Evolutionary conservation across 2,113 vertebrate genomes (phyloP), one percentile per base, ranked within the genome.

Genomic region (Butorides virescens): DNA sequence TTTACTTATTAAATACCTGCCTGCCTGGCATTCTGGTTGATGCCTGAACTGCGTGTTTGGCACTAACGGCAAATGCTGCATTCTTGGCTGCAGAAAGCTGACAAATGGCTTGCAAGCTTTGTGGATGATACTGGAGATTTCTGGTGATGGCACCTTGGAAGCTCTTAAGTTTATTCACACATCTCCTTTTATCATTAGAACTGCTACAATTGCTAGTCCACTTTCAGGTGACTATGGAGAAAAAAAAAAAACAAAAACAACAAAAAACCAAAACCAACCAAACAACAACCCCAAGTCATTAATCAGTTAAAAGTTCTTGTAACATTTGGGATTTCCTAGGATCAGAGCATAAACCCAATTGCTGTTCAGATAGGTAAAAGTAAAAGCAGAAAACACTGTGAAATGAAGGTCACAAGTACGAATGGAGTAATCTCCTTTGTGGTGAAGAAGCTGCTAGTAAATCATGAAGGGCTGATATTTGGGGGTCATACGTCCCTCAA

Each of bases 401-500:
- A 62, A 55, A 46, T 59, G 34, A 63, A 55, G 19, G 37, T 72
- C 6, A 12, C 1, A 1, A 22, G 15, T 44, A 68, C 78, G 52
- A 89, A 71, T 10, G 58, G 22, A 55, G 5, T 42, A 2, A 56
- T 62, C 25, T 30, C 2, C 17, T 76, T 80, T 78, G 30, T 81
- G 37, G 27, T 5, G 2, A 49, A 52, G 30, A 72, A 10, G 16
- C 22, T 75, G 5, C 32, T 73, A 55, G 17, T 87, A 77, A 79
- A 36, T 71, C 13, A 11, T 13, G 16, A 67, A 55, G 11, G 27
- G 10, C 39, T 59, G 29, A 53, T 87, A 29, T 62, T 84, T 63
- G 47, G 9, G 23, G 20, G 9, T 50, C 0, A 0, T 63, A 13
- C 79, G 53, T 71, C 36, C 22, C 32, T 77, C 2, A 4, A 34